Conservation (phyloP, 1,140 invertebrate genomes). For the Liolophura sinensis region DNA sequence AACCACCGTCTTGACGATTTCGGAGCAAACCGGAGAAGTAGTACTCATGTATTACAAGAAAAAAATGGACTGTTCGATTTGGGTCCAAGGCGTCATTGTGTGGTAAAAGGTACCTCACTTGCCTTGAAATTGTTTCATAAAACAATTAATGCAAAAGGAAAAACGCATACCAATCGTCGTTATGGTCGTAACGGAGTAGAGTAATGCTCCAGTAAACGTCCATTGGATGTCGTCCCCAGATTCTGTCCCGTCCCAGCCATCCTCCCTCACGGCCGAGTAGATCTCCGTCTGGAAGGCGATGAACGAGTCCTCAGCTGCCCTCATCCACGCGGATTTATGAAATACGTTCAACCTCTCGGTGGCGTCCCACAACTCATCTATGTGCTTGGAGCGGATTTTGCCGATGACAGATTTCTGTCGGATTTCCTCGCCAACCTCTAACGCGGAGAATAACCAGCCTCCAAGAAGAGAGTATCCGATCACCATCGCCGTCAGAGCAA, state of each 20-base stretch:
- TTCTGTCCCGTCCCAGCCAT: constrained; percentile 66
- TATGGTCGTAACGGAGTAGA: constrained; percentile 82
- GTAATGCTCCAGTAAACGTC: constrained; percentile 77
- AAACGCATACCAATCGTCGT: constrained; percentile 76
- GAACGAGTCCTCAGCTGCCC: constrained; percentile 73
- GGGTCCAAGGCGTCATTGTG: too few species aligned
- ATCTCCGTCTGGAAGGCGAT: constrained; percentile 71
- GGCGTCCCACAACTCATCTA: constrained; percentile 12
- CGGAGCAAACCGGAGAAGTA: too few species aligned
- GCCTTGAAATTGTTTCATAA: too few species aligned
- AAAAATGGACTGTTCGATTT: too few species aligned
- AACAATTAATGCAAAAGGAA: too few species aligned
- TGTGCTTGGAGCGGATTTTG: background rate
- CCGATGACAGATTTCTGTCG: constrained; percentile 4
- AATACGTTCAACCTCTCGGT: constrained; percentile 12
- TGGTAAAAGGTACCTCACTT: too few species aligned
- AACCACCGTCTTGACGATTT: too few species aligned
- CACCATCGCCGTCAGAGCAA: constrained; percentile 24
- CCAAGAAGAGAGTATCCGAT: constrained; percentile 22
- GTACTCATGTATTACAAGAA: too few species aligned
- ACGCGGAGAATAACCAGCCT: constrained; percentile 14
- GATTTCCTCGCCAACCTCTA: constrained; percentile 19
- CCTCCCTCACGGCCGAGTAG: constrained; percentile 63
- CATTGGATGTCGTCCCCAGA: constrained; percentile 67
- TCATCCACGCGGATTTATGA: constrained; percentile 65